Evolutionary conservation across 2,888 invertebrate genomes (phyloP).

Genomic region (Arrhopalites spinosus): DNA sequence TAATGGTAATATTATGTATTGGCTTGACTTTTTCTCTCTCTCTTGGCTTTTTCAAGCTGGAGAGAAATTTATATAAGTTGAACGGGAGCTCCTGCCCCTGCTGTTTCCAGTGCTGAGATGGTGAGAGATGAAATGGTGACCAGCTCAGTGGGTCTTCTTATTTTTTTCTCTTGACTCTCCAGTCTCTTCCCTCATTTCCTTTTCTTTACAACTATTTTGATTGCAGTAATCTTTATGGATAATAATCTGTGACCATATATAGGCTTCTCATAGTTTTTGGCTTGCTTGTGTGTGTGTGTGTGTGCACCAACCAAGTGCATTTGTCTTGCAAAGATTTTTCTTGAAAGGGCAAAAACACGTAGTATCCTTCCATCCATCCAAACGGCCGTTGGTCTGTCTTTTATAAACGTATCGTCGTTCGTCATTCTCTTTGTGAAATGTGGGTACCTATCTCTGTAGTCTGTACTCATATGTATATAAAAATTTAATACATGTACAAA

Average conservation of each 20-base stretch:
- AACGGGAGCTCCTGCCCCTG: slow-evolving; percentile 26
- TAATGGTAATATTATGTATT: slow-evolving; percentile 15
- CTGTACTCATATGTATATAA: too few species aligned
- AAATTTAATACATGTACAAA: too few species aligned
- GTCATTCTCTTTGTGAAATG: too few species aligned
- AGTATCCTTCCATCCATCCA: too few species aligned
- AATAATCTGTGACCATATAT: slow-evolving; percentile 8
- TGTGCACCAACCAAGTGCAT: neutral
- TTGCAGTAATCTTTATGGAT: slow-evolving; percentile 16
- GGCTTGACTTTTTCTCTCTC: neutral
- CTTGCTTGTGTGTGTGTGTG: neutral
- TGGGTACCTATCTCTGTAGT: too few species aligned
- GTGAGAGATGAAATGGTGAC: slow-evolving; percentile 26
- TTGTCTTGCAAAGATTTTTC: neutral
- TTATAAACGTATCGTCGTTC: too few species aligned
- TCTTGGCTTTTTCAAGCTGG: neutral
- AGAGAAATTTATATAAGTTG: neutral
- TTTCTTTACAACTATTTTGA: slow-evolving; percentile 14
- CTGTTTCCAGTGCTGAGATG: slow-evolving; percentile 16
- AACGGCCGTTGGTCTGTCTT: too few species aligned
- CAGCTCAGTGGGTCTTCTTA: slow-evolving; percentile 15
- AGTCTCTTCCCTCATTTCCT: neutral
- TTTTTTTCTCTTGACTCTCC: neutral
- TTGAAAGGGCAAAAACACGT: too few species aligned
- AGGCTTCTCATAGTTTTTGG: neutral